A percentile compares a stretch with the other conserved stretches of the same genome.
Conservation (phyloP, 2,113 vertebrate species). For the Rhodinocichla rosea region DNA sequence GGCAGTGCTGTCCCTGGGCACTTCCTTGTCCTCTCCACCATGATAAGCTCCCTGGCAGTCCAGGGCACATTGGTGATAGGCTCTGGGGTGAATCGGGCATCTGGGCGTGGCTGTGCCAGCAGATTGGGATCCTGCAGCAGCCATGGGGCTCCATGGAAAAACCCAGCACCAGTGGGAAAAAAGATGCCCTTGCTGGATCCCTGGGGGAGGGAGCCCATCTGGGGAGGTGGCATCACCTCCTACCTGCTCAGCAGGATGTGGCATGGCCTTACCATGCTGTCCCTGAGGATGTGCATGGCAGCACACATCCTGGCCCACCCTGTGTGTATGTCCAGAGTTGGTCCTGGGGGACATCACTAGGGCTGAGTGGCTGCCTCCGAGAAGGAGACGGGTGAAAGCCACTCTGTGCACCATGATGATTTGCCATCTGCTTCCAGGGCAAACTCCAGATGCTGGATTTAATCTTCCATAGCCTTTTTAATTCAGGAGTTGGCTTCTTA, state of each 20-base stretch:
- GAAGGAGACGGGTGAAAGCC: constrained; percentile 11
- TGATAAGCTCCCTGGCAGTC: neutral
- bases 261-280: fast-evolving
- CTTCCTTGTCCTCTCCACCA: fast-evolving
- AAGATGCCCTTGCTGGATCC: neutral
- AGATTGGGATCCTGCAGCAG: neutral
- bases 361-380: neutral
- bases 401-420: neutral
- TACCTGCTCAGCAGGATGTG: neutral
- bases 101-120: fast-evolving
- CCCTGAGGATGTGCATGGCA: neutral
- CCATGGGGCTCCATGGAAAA: neutral
- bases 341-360: neutral
- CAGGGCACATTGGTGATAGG: fast-evolving
- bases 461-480: constrained; percentile 56
- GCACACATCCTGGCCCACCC: neutral
- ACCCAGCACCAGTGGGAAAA: neutral
- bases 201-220: neutral
- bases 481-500: constrained; percentile 56
- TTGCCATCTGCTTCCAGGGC: constrained; percentile 25
- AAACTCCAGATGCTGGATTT: constrained; percentile 58
- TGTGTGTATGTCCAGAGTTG: neutral
- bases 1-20: neutral
- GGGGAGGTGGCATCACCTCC: neutral
- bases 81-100: neutral